phyloP scores from a whole-genome alignment of 2,113 vertebrate species.

The Leptosomus discolor region DNA sequence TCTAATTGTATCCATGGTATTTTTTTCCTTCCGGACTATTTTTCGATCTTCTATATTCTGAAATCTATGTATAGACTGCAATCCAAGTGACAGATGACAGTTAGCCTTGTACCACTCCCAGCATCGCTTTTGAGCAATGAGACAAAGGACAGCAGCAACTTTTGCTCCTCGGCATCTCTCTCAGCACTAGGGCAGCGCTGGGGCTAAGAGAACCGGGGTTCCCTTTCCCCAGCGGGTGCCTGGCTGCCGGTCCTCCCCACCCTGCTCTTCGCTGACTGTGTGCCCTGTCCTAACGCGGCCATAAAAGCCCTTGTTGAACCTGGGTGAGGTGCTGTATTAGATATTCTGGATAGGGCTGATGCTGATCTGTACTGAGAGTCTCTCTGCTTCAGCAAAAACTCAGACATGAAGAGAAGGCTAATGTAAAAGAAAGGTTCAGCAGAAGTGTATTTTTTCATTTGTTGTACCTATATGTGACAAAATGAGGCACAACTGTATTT shows the following conservation, averaged over 20 bases:
- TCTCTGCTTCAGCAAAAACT: not conserved
- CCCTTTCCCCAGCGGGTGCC: rapidly evolving
- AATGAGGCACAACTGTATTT: slow-evolving; percentile 24
- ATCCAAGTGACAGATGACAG: not conserved
- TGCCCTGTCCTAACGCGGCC: not conserved
- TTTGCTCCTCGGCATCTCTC: not conserved
- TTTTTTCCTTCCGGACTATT: not conserved
- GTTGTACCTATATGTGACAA: not conserved
- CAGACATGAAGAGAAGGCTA: not conserved
- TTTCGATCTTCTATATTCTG: not conserved
- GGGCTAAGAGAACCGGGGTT: rapidly evolving
- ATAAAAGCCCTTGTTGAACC: not conserved
- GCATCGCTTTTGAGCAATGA: not conserved
- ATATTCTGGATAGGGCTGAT: not conserved
- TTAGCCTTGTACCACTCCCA: not conserved
- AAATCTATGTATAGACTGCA: not conserved
- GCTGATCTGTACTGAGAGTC: not conserved
- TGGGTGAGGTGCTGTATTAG: not conserved
- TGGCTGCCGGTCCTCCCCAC: not conserved
- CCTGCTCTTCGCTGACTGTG: not conserved
- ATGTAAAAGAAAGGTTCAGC: not conserved
- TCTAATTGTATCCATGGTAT: not conserved
- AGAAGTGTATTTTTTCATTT: not conserved
- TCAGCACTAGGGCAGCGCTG: not conserved
- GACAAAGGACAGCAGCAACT: not conserved